Evolutionary conservation across 2,888 invertebrate genomes (phyloP), one percentile per base, ranked within the genome.

Genomic region (Pemphredon lugubris): DNA sequence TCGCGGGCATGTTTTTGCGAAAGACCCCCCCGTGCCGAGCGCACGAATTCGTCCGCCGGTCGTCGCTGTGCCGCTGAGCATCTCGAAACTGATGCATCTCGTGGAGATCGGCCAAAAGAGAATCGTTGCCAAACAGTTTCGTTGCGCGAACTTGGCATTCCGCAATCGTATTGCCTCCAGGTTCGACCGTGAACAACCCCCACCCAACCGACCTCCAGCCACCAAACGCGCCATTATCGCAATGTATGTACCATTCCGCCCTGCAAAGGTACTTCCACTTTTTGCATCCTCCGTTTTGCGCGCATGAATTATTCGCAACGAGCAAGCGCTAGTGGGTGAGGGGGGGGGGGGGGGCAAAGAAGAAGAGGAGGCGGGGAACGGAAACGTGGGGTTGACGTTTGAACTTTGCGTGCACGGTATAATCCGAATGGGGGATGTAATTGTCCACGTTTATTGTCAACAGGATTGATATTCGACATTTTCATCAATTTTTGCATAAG

Each of bases 121-220:
- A 47, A 57, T 13, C n/a, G 51, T 18, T 73, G 74, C 74, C 78
- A 77, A 77, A 73, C n/a, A 68, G 42, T 53, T 53, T 44, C 59
- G 14, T 34, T 23, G 16, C 14, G 45, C 65, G 66, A 73, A 73
- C 54, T 77, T 67, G 73, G 59, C 65, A 66, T 68, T 77, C 64
- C 32, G 18, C 63, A 73, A 66, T 59, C 66, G 9, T 45, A 53
- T 59, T 50, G 65, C 55, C 53, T 59, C 51, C 57, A 66, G 60
- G 23, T 34, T 30, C 54, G 47, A 37, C 37, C 42, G 32, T 50
- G 39, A 51, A 45, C 32, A n/a, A n/a, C 40, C n/a, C 14, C 20
- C 45, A 18, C 7, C 57, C 34, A 23, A 30, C 39, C 14, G 26
- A 37, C 23, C 39, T 54, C 7, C 7, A 42, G 7, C 20, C 34